phyloP scores from a whole-genome alignment of 2,888 invertebrate species.

The Chesias legatella region DNA sequence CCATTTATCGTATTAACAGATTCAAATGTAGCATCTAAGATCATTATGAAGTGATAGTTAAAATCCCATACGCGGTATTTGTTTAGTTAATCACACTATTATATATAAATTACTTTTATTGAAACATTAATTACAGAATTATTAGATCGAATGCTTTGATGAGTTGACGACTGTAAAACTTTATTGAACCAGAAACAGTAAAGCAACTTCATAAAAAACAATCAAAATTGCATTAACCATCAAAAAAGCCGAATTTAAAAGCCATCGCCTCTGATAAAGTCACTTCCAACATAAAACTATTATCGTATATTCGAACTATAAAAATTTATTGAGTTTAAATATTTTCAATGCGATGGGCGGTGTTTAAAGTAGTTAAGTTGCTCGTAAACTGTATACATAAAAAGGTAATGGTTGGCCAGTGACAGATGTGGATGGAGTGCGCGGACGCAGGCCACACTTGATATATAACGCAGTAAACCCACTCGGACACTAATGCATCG shows the following conservation, averaged over 20 bases:
- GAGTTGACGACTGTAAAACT: neutral
- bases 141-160: too few species aligned
- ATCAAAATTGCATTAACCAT: slow-evolving; percentile 45
- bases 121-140: too few species aligned
- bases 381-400: slow-evolving; percentile 46
- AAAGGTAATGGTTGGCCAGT: slow-evolving; percentile 50
- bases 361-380: slow-evolving; percentile 34
- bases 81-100: too few species aligned
- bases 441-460: slow-evolving; percentile 30
- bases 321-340: slow-evolving; percentile 68
- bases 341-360: slow-evolving; percentile 59
- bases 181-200: slow-evolving; percentile 17
- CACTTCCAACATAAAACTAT: slow-evolving; percentile 60
- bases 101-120: too few species aligned
- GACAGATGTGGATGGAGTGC: slow-evolving; percentile 48
- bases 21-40: too few species aligned
- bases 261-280: slow-evolving; percentile 52
- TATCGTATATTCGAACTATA: slow-evolving; percentile 59
- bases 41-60: too few species aligned
- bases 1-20: too few species aligned
- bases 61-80: too few species aligned
- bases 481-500: slow-evolving; percentile 20
- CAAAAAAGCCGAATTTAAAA: slow-evolving; percentile 50
- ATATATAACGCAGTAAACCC: slow-evolving; percentile 19
- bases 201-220: slow-evolving; percentile 39